Percentiles rank a stretch among this genome's conserved stretches.
phyloP scores from a whole-genome alignment of 2,797 vertebrate species.

The Anabacerthia variegaticeps region DNA sequence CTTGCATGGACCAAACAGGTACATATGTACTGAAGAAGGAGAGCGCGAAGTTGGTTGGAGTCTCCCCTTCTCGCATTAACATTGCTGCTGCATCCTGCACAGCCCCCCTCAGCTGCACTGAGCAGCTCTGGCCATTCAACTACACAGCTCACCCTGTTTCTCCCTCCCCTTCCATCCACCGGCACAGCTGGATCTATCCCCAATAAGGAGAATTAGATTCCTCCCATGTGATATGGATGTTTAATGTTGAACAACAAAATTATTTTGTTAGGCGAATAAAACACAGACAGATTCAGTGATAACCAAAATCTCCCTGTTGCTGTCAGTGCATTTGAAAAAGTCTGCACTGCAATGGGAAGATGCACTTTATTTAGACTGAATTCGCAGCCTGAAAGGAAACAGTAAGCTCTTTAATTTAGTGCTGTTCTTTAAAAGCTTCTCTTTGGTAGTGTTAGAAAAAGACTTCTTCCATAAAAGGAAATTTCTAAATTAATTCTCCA shows the following conservation, averaged over 20 bases:
- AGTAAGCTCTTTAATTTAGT: constrained; percentile 61
- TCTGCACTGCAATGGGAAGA: constrained; percentile 22
- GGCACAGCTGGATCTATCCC: neutral
- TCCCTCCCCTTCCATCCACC: neutral
- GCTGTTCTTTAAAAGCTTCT: constrained; percentile 49
- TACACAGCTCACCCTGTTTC: neutral
- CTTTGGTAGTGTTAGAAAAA: constrained; percentile 43
- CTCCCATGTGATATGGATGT: neutral
- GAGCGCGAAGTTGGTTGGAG: neutral
- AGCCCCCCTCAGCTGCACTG: neutral
- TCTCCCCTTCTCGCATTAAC: rapidly evolving
- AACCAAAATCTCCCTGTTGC: constrained; percentile 30
- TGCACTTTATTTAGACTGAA: constrained; percentile 57
- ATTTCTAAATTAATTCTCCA: constrained; percentile 63
- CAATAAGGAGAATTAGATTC: neutral
- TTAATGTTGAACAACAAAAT: constrained; percentile 48
- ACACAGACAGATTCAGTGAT: constrained; percentile 40
- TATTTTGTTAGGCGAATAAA: constrained; percentile 42
- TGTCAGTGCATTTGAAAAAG: constrained; percentile 40
- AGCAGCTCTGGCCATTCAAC: neutral
- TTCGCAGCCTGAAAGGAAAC: constrained; percentile 42
- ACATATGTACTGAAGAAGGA: neutral
- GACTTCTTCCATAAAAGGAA: constrained; percentile 55
- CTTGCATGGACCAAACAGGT: rapidly evolving
- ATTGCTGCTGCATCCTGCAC: neutral